Base-by-base conservation (phyloP, 2,113 vertebrate species). In the Miniopterus natalensis region DNA sequence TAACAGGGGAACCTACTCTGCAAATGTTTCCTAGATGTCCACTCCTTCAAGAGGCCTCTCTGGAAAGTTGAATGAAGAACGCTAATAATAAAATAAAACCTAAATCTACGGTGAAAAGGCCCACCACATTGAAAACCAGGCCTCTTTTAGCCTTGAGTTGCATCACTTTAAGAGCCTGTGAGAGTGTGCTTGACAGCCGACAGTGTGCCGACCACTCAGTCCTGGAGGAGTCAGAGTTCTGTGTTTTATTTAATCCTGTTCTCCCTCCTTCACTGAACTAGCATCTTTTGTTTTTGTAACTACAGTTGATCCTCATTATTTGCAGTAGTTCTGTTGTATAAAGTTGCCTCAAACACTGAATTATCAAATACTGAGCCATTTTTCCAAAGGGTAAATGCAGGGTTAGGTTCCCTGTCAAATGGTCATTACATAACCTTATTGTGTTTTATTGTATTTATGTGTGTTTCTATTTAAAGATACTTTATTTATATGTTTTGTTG, bases 101-200 rank as follows among this genome's bases (percentile, higher is more conserved):
- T 8, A 20, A 66, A 51, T 59, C 57, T 77, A 1, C 11, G 59
- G 14, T 6, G 21, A 45, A 81, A 93, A 71, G 17, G 18, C 7
- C 0, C 25, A 0, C 0, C 25, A 0, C 8, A n/a, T 8, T 70
- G 61, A 31, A 84, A 86, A 36, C 45, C 25, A 45, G 29, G 10
- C 36, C 61, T 27, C 8, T 27, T 23, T 36, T 17, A 18, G 31
- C 74, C 3, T 27, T 4, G 14, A 31, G 47, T n/a, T 59, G 11
- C 14, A 0, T 21, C 61, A 71, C 47, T 42, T 21, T 49, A 7
- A 68, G n/a, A 49, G 31, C 49, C n/a, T 77, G 14, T 55, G 51
- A 51, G 18, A 5, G 23, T 75, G 53, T 66, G 29, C 20, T 10
- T 57, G 29, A 9, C 5, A 4, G 20, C 40, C 40, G 12, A 0